Evolutionary conservation across 2,113 vertebrate species (phyloP).

Genomic region (Chloropsis hardwickii): DNA sequence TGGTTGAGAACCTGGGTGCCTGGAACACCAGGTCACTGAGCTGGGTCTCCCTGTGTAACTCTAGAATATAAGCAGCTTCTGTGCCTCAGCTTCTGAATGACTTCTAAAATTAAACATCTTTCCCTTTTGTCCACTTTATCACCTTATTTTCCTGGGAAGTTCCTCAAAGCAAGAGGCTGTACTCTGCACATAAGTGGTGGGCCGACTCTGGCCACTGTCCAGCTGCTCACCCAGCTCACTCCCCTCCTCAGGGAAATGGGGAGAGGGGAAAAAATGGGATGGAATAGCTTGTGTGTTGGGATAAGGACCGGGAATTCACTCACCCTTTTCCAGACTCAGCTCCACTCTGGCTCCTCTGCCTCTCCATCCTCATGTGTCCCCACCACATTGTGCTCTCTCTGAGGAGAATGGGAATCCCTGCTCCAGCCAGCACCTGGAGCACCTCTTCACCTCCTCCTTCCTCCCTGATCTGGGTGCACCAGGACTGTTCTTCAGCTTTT

Average conservation of each 20-base stretch:
- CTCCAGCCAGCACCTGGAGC: accelerated
- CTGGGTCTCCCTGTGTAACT: background rate
- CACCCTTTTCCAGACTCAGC: background rate
- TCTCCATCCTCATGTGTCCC: background rate
- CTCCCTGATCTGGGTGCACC: background rate
- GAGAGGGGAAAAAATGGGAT: background rate
- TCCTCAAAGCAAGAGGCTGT: background rate
- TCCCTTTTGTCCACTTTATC: background rate
- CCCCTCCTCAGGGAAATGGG: background rate
- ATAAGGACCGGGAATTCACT: background rate
- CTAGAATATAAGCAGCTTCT: background rate
- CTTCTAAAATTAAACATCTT: background rate
- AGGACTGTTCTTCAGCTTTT: accelerated
- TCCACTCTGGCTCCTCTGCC: background rate
- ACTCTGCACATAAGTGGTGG: accelerated
- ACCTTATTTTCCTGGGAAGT: background rate
- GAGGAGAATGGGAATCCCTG: background rate
- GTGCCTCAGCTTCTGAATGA: background rate
- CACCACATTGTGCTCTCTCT: accelerated
- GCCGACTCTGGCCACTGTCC: background rate
- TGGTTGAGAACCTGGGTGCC: background rate
- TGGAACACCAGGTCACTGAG: background rate
- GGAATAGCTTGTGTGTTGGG: accelerated
- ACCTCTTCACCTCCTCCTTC: background rate
- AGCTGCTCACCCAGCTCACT: background rate